phyloP scores from a whole-genome alignment of 2,888 invertebrate species.

The Tetanocera ferruginea region DNA sequence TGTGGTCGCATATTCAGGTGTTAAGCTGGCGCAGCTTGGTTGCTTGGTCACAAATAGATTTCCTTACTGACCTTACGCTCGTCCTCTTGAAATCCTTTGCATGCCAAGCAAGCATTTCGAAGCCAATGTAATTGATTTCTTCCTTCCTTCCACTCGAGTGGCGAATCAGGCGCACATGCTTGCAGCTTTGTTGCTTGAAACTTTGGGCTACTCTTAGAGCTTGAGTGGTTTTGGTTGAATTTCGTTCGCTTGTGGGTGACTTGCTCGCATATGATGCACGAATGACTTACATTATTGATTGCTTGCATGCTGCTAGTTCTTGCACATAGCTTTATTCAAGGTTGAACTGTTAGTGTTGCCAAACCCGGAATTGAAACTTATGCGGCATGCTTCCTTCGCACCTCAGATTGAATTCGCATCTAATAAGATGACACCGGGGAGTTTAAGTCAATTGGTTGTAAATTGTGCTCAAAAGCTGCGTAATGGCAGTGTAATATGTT shows the following conservation, averaged over 20 bases:
- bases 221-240: background rate
- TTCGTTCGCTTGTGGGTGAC: background rate
- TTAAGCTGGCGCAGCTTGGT: background rate
- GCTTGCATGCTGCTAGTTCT: background rate
- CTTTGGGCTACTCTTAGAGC: background rate
- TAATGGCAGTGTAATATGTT: background rate
- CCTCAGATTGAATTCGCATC: too few species aligned
- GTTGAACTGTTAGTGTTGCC: background rate
- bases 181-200: background rate
- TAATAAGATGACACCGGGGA: too few species aligned
- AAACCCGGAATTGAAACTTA: too few species aligned
- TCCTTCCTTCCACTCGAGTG: background rate
- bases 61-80: background rate
- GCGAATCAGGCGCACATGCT: too few species aligned
- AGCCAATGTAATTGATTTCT: slow-evolving; percentile 26
- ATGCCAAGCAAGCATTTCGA: slow-evolving; percentile 2
- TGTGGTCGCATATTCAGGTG: background rate
- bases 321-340: background rate
- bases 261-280: slow-evolving; percentile 2
- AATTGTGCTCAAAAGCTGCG: background rate
- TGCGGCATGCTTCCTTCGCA: too few species aligned
- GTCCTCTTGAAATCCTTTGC: background rate
- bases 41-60: background rate
- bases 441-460: background rate
- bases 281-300: slow-evolving; percentile 8